phyloP scores from a whole-genome alignment of 2,797 vertebrate species.

The Poeciliopsis infans region DNA sequence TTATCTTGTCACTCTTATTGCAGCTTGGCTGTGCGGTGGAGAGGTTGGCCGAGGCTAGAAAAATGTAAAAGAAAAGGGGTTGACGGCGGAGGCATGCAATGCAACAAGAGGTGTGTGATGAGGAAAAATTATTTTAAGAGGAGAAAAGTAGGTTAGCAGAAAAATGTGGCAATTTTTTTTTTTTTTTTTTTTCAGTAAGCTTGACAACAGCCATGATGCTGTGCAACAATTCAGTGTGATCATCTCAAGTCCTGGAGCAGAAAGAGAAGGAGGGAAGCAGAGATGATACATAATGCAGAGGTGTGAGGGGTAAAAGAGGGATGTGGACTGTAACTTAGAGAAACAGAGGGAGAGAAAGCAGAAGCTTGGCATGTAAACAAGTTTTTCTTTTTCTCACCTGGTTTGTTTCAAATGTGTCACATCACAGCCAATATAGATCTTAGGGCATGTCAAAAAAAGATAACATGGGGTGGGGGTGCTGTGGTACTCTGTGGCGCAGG shows the following conservation, averaged over 20 bases:
- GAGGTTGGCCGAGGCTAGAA: not conserved
- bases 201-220: slow-evolving; percentile 56
- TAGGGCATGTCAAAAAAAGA: slow-evolving; percentile 23
- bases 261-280: slow-evolving; percentile 2
- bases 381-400: slow-evolving; percentile 24
- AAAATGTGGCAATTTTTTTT: slow-evolving; percentile 24
- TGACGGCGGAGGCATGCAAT: slow-evolving; percentile 12
- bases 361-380: slow-evolving; percentile 13
- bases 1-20: slow-evolving; percentile 74
- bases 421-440: slow-evolving; percentile 29
- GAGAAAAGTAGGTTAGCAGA: slow-evolving; percentile 19
- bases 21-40: slow-evolving; percentile 5
- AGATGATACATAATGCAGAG: slow-evolving; percentile 22
- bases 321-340: slow-evolving; percentile 22
- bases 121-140: slow-evolving; percentile 19
- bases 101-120: not conserved
- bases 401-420: slow-evolving; percentile 28
- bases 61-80: not conserved
- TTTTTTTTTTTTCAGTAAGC: slow-evolving; percentile 39
- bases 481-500: too few species aligned
- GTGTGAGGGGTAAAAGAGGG: slow-evolving; percentile 6
- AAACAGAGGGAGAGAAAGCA: not conserved
- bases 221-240: slow-evolving; percentile 45
- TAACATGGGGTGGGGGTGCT: too few species aligned
- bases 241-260: slow-evolving; percentile 41